Conservation (phyloP, 2,113 vertebrate genomes). For the Rutilus rutilus region DNA sequence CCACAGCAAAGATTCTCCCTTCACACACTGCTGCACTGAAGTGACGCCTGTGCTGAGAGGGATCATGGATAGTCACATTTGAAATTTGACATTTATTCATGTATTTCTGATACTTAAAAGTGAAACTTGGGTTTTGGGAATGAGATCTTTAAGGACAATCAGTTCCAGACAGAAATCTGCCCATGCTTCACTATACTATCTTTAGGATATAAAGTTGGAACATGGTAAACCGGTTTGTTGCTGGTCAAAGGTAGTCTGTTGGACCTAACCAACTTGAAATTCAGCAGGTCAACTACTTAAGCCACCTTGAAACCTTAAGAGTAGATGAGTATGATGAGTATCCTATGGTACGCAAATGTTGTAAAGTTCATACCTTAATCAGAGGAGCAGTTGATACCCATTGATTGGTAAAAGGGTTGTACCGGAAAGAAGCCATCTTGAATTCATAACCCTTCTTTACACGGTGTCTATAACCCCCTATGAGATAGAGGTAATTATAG, state of each 20-base stretch:
- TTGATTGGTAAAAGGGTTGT: conserved; percentile 71
- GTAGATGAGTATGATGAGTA: neutral
- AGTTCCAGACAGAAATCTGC: neutral
- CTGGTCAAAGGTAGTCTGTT: neutral
- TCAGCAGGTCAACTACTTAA: neutral
- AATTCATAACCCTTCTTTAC: conserved; percentile 74
- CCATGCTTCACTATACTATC: neutral
- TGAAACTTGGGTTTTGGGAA: neutral
- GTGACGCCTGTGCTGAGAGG: conserved; percentile 74
- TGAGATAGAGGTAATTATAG: conserved; percentile 78
- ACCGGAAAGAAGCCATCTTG: conserved; percentile 78
- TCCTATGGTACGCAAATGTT: neutral
- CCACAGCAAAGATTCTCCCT: conserved; percentile 75
- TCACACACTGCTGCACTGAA: conserved; percentile 79
- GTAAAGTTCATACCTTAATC: conserved; percentile 69
- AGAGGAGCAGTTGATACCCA: conserved; percentile 74
- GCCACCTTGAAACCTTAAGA: neutral
- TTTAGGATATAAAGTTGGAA: neutral
- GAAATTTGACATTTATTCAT: neutral
- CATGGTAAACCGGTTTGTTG: neutral
- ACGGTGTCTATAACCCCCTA: conserved; percentile 76
- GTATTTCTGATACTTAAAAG: neutral
- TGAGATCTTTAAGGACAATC: neutral
- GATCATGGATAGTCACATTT: conserved; percentile 11
- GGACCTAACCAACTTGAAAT: neutral